Conservation (phyloP, 2,113 vertebrate species). For the Pimephales promelas region DNA sequence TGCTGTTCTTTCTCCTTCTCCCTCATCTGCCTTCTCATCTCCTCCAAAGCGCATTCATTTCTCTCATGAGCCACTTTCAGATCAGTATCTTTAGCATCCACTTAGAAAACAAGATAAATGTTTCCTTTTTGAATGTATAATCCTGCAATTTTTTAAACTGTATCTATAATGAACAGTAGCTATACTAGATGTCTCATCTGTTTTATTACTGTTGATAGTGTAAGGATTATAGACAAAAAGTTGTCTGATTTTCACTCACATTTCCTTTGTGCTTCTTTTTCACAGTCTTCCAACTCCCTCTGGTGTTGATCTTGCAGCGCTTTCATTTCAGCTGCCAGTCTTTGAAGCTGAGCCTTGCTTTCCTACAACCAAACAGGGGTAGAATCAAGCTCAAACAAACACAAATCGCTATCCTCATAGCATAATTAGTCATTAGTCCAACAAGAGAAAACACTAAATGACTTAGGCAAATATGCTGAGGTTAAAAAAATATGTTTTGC, state of each 20-base stretch:
- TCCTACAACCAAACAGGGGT: conserved; percentile 56
- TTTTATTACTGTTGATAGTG: neutral
- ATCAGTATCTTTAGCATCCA: conserved; percentile 80
- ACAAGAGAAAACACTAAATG: no score
- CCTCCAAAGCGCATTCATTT: conserved; percentile 80
- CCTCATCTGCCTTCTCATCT: conserved; percentile 80
- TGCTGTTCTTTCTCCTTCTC: conserved; percentile 87
- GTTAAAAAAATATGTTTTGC: neutral
- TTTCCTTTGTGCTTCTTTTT: conserved; percentile 48
- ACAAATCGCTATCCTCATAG: no score
- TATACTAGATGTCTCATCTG: neutral
- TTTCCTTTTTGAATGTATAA: neutral
- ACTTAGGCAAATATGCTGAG: no score
- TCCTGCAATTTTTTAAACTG: neutral
- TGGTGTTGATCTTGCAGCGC: conserved; percentile 65
- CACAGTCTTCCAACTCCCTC: conserved; percentile 65
- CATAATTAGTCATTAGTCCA: no score
- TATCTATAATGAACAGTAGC: neutral
- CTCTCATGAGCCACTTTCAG: conserved; percentile 72
- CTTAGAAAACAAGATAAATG: conserved; percentile 64
- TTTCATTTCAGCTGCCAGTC: conserved; percentile 59
- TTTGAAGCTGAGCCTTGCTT: conserved; percentile 55
- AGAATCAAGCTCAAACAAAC: neutral
- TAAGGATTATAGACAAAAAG: neutral
- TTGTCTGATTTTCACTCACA: conserved; percentile 55